Conservation (phyloP, 2,797 vertebrate species). For the Valencia hispanica region DNA sequence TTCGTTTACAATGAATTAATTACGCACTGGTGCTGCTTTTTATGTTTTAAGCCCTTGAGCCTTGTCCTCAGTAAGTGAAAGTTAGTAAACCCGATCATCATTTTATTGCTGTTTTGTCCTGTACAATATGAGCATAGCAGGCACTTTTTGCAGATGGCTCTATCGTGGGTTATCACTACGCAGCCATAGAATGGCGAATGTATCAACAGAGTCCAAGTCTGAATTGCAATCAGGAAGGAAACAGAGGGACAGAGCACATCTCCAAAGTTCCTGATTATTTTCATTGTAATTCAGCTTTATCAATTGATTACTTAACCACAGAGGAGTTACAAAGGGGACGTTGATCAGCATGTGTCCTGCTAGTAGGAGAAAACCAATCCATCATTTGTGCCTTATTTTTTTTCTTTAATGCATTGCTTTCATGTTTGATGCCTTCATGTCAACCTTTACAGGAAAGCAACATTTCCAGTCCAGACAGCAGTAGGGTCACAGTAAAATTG, state of each 20-base stretch:
- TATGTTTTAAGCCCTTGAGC: background rate
- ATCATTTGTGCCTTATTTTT: background rate
- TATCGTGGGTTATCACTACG: background rate
- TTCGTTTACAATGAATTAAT: conserved; percentile 5
- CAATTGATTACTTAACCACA: background rate
- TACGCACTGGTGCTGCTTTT: background rate
- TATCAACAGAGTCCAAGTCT: background rate
- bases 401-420: background rate
- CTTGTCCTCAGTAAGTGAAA: background rate
- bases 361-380: background rate
- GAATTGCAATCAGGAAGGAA: background rate
- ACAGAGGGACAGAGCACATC: background rate
- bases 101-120: conserved; percentile 1
- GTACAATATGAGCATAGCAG: background rate
- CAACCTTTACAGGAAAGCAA: background rate
- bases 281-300: background rate
- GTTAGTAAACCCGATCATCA: conserved; percentile 6
- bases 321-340: background rate
- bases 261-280: background rate
- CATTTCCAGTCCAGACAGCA: background rate
- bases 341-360: background rate
- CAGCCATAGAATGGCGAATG: background rate
- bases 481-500: background rate
- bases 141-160: background rate
- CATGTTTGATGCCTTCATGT: background rate